Base-by-base conservation (phyloP, 64 coral and sea anemone genomes). In the Pachyseris speciosa region DNA sequence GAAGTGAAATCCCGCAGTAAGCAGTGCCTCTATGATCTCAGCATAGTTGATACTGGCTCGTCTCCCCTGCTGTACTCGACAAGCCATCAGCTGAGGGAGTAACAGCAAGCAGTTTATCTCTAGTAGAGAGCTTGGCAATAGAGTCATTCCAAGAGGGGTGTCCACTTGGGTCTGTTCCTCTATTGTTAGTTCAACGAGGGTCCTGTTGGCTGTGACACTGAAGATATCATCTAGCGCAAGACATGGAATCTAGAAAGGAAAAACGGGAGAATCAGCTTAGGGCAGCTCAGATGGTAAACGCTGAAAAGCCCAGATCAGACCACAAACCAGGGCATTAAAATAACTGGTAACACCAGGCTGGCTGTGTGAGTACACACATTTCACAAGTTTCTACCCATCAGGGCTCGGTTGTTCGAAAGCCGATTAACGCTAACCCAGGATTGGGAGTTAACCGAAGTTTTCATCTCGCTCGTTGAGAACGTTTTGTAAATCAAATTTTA, bases 91-190 rank as follows among this genome's bases (percentile, higher is more conserved):
- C 28, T 84, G 44, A 0, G 95, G 95, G 9, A 80, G 61, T 9
- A 97, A 87, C 24, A 97, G 78, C 16, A 97, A 72, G 53, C 95
- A 97, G 64, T 97, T 97, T 41, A 97, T 84, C 72, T 97, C 95
- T 8, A 97, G 53, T 26, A 97, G 72, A 11, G 95, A 97, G n/a
- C 83, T 88, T 31, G 95, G 86, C 0, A 97, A 65, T 7, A 89
- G 64, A 4, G 63, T 69, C 61, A 70, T 69, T 29, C 81, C 67
- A 20, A 71, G 72, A 77, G 58, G 44, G 25, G 52, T 77, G 44
- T 74, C 32, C 16, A 83, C 40, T 59, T 41, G 24, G 20, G 73
- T 89, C 43, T 72, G 29, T 22, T 66, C 30, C 10, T 83, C 83
- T 52, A 47, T 24, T 17, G 90, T 49, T 68, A 89, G 73, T 52